A percentile compares a stretch with the other conserved stretches of the same genome.
Evolutionary conservation across 1,140 invertebrate genomes (phyloP).

Genomic region (Meloidogyne hapla): DNA sequence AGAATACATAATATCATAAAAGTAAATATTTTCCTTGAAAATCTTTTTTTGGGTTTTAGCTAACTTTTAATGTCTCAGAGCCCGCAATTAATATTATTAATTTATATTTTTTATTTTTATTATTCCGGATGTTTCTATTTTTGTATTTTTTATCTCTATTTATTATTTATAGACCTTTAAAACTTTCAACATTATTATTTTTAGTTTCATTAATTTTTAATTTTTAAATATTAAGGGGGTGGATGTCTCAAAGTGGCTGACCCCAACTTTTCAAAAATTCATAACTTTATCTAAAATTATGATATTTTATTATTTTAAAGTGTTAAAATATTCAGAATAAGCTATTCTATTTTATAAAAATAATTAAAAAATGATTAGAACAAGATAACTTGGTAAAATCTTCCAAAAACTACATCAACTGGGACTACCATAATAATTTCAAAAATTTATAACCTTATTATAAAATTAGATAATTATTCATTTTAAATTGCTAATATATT

Average conservation of each 20-base stretch:
- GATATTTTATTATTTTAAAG: not conserved
- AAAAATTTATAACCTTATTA: too few species aligned
- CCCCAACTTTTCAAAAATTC: not conserved
- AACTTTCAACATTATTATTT: not conserved
- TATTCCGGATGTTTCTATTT: not conserved
- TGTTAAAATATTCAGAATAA: not conserved
- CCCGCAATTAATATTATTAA: not conserved
- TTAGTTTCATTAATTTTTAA: not conserved
- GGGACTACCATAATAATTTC: too few species aligned
- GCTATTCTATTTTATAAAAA: not conserved
- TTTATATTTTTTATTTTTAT: not conserved
- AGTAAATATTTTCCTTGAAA: not conserved
- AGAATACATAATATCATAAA: not conserved
- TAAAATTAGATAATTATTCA: too few species aligned
- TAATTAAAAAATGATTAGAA: not conserved
- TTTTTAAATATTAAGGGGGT: not conserved
- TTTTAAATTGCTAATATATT: too few species aligned
- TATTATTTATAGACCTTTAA: constrained; percentile 2
- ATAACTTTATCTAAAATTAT: not conserved
- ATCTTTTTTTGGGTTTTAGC: not conserved
- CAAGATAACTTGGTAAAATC: too few species aligned
- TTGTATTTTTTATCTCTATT: not conserved
- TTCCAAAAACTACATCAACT: too few species aligned
- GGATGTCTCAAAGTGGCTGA: not conserved
- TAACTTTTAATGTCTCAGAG: not conserved